phyloP scores from a whole-genome alignment of 2,113 vertebrate genomes.

The Fulmarus glacialis region DNA sequence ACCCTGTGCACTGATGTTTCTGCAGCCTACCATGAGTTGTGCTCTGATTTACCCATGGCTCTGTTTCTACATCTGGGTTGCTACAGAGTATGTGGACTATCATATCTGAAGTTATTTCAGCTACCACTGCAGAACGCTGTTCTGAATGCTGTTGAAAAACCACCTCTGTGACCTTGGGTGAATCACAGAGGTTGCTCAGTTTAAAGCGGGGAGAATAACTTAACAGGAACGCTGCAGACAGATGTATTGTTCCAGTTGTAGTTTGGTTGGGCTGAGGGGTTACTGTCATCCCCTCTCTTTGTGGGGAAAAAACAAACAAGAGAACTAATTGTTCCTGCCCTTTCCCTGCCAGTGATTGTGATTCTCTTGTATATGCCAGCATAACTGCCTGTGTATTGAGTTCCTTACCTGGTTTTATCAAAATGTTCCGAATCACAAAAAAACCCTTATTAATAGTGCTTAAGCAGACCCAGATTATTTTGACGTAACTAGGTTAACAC shows the following conservation, averaged over 20 bases:
- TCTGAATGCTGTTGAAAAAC: background rate
- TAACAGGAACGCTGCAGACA: background rate
- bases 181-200: background rate
- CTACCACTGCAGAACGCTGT: background rate
- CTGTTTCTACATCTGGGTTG: background rate
- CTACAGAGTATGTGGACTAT: background rate
- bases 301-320: background rate
- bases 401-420: background rate
- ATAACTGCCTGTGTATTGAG: background rate
- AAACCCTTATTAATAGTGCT: background rate
- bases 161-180: background rate
- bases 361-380: background rate
- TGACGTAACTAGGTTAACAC: background rate
- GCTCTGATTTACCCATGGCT: background rate
- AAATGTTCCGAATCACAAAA: background rate
- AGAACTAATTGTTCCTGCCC: background rate
- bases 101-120: background rate
- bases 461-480: background rate
- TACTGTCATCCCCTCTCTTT: background rate
- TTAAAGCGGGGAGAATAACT: background rate
- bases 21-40: background rate
- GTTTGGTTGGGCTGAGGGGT: background rate
- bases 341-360: background rate
- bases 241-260: background rate
- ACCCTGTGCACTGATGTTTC: background rate